Evolutionary conservation across 2,888 invertebrate species (phyloP), one percentile per base, ranked within the genome.

Genomic region (Chrysolina oricalcia): DNA sequence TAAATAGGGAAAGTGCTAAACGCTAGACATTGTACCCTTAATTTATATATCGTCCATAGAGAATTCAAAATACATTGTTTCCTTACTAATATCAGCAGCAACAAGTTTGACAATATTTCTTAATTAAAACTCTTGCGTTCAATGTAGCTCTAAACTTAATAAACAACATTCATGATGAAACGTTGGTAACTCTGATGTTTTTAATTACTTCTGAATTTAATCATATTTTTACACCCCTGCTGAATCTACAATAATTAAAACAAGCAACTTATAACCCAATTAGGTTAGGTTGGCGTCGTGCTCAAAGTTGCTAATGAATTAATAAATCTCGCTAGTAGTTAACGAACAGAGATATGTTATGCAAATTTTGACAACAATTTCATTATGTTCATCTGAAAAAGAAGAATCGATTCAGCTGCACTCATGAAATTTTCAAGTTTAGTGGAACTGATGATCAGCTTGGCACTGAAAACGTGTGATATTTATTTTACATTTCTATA

Each of bases 211-310:
- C 56, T 43, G 65, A 73, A 75, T 76, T 78, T 73, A 65, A 72
- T 76, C 68, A 59, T 63, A 46, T 75, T 75, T 74, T 73, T 73
- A 71, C 62, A 67, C 62, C 74, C 59, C 69, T 46, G 43, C 67
- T 65, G 53, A 75, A 77, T 73, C 65, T 74, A 10, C 68, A 76
- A 71, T 79, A 78, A 81, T 81, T 81, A 81, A 81, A 78, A 79
- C 77, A 75, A 76, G 82, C 75, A 84, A 83, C 81, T 81, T 80
- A 81, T 81, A 84, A 84, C 81, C 84, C 80, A 82, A 81, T 81
- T 80, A 83, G 80, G 76, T 81, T 80, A 83, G 80, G 76, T 35
- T 78, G 78, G 76, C 77, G 76, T 69, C 75, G 72, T 68, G 72
- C 41, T 67, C 13, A 53, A 68, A 62, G 66, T 67, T 70, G 72